Evolutionary conservation across 2,888 invertebrate species (phyloP).

Genomic region (Plebejus anna): DNA sequence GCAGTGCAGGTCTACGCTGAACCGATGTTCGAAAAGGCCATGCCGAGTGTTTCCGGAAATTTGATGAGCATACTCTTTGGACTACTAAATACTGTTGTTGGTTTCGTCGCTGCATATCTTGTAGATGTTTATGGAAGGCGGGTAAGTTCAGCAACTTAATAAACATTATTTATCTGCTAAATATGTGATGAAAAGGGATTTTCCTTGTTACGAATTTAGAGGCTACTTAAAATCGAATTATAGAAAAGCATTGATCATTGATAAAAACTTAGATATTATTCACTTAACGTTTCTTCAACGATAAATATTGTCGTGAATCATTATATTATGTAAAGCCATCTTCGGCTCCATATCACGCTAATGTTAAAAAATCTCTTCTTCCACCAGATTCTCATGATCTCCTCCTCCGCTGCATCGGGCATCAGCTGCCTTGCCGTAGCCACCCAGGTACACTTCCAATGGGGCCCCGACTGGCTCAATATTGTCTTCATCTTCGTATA

Average conservation of each 20-base stretch:
- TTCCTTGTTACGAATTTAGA: too few relatives aligned
- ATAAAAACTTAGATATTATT: too few relatives aligned
- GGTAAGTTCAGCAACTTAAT: slow-evolving; percentile 22
- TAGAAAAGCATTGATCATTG: too few relatives aligned
- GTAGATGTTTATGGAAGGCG: slow-evolving; percentile 33
- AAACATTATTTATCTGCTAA: too few relatives aligned
- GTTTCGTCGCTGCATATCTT: slow-evolving; percentile 29
- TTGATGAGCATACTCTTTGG: slow-evolving; percentile 33
- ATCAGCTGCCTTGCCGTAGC: slow-evolving; percentile 51
- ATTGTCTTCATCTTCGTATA: slow-evolving; percentile 51
- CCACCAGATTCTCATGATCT: slow-evolving; percentile 46
- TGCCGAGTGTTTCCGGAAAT: slow-evolving; percentile 36
- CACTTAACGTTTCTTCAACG: too few relatives aligned
- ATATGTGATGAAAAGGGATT: too few relatives aligned
- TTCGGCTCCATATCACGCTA: too few relatives aligned
- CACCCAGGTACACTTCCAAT: slow-evolving; percentile 50
- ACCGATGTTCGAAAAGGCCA: slow-evolving; percentile 49
- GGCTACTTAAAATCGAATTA: too few relatives aligned
- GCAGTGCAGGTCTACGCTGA: slow-evolving; percentile 57
- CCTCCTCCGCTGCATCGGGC: slow-evolving; percentile 44
- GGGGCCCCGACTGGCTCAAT: slow-evolving; percentile 54
- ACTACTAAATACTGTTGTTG: slow-evolving; percentile 17
- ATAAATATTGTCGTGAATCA: too few relatives aligned
- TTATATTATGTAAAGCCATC: too few relatives aligned
- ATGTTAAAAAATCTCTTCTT: neutral